phyloP scores from a whole-genome alignment of 2,113 vertebrate genomes.

The Carassius carassius region DNA sequence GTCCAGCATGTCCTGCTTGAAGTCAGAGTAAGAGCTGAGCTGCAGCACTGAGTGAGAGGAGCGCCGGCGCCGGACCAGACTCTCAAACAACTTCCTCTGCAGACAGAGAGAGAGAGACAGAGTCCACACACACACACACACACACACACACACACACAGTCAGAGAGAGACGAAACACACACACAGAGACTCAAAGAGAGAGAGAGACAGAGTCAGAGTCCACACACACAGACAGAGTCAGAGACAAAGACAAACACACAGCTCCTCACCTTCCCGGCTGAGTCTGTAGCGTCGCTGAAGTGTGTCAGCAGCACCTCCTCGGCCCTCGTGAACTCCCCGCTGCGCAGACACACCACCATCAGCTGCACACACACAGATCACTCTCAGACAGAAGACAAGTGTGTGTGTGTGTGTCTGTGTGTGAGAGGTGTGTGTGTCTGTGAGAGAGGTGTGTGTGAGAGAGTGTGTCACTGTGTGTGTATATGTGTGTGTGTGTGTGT shows the following conservation, averaged over 20 bases:
- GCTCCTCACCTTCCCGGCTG: constrained; percentile 75
- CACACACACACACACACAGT: too few relatives aligned
- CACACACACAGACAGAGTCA: background rate
- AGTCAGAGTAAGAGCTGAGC: constrained; percentile 77
- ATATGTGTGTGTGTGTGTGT: too few relatives aligned
- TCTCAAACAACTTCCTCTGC: constrained; percentile 76
- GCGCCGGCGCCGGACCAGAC: constrained; percentile 76
- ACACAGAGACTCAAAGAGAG: background rate
- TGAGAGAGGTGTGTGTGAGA: too few relatives aligned
- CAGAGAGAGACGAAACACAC: background rate
- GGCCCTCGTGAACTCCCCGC: constrained; percentile 82
- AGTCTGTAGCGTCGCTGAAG: constrained; percentile 71
- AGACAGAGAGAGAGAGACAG: background rate
- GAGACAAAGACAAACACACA: background rate
- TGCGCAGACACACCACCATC: constrained; percentile 81
- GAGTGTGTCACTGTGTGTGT: too few relatives aligned
- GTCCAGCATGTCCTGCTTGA: constrained; percentile 79
- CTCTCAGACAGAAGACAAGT: too few relatives aligned
- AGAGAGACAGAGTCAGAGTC: background rate
- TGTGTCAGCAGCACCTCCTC: constrained; percentile 75
- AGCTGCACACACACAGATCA: constrained; percentile 71
- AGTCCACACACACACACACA: too few relatives aligned
- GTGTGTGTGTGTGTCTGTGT: too few relatives aligned
- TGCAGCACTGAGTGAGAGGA: constrained; percentile 74
- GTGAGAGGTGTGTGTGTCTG: too few relatives aligned